These are phyloP conservation scores for Orchestia grillus DNA, from an alignment of 1,140 invertebrate species.

Conservation along the genomic window DNA sequence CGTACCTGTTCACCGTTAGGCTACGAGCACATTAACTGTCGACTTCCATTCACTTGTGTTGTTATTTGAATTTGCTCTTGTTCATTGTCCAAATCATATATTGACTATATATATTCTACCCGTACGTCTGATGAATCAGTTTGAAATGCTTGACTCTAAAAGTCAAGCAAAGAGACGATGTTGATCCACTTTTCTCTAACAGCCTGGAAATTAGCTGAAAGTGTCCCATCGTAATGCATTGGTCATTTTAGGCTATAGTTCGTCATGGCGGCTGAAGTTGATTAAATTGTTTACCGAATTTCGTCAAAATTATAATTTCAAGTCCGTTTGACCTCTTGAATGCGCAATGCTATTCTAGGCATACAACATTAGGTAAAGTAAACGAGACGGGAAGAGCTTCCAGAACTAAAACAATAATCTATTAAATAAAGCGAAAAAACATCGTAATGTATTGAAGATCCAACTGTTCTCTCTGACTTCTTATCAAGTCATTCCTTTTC, in stretches of 20 bases:
- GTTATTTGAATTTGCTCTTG: neutral
- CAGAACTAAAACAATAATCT: neutral
- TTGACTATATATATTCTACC: neutral
- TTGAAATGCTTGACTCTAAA: neutral
- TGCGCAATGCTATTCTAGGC: neutral
- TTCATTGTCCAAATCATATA: neutral
- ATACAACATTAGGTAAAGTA: neutral
- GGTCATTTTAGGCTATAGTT: neutral
- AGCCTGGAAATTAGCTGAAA: neutral
- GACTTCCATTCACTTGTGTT: neutral
- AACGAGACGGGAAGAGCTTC: neutral
- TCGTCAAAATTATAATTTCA: neutral
- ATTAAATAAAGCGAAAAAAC: neutral
- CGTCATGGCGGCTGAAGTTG: neutral
- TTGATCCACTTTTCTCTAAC: neutral
- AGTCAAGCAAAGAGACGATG: neutral
- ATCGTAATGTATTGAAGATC: neutral
- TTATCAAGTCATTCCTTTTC: neutral
- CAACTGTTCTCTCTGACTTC: neutral
- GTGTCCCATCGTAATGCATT: neutral
- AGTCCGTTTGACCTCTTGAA: neutral
- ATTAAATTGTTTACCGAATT: neutral
- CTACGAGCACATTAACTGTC: neutral
- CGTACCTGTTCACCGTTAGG: neutral
- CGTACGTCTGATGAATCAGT: neutral